Evolutionary conservation across 2,888 invertebrate species (phyloP).

Genomic region (Dryocosmus kuriphilus): DNA sequence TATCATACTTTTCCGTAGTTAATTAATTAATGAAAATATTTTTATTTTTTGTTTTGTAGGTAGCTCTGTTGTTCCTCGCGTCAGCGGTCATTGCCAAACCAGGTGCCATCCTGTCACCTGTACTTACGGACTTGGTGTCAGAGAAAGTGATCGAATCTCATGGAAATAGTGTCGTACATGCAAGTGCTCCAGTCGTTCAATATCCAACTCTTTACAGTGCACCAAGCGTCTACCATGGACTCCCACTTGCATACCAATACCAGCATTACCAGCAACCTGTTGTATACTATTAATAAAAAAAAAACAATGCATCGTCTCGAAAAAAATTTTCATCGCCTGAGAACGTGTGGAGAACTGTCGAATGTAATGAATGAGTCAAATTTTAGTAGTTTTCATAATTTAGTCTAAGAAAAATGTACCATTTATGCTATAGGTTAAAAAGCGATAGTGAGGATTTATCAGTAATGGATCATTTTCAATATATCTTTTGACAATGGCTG

Average conservation of each 20-base stretch:
- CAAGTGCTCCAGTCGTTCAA: constrained; percentile 67
- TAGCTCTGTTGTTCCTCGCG: constrained; percentile 69
- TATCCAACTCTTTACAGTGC: constrained; percentile 46
- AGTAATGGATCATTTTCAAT: background rate
- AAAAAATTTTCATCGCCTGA: background rate
- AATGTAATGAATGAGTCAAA: constrained; percentile 30
- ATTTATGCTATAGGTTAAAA: too few relatives aligned
- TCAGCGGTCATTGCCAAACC: constrained; percentile 70
- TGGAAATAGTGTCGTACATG: constrained; percentile 75
- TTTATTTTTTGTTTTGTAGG: constrained; percentile 57
- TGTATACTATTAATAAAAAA: background rate
- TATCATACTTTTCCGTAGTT: too few relatives aligned
- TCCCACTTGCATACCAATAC: constrained; percentile 42
- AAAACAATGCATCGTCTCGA: background rate
- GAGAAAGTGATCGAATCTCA: constrained; percentile 70
- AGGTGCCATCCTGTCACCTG: constrained; percentile 50
- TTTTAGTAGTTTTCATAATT: constrained; percentile 22
- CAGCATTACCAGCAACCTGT: constrained; percentile 33
- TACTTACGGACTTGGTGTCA: constrained; percentile 57
- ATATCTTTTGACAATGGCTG: background rate
- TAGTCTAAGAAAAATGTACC: background rate
- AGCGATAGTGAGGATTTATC: background rate
- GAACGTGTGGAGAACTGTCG: background rate
- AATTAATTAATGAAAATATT: too few relatives aligned
- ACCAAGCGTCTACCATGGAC: constrained; percentile 48